phyloP scores from a whole-genome alignment of 2,113 vertebrate species.

The Hirundichthys speculiger region DNA sequence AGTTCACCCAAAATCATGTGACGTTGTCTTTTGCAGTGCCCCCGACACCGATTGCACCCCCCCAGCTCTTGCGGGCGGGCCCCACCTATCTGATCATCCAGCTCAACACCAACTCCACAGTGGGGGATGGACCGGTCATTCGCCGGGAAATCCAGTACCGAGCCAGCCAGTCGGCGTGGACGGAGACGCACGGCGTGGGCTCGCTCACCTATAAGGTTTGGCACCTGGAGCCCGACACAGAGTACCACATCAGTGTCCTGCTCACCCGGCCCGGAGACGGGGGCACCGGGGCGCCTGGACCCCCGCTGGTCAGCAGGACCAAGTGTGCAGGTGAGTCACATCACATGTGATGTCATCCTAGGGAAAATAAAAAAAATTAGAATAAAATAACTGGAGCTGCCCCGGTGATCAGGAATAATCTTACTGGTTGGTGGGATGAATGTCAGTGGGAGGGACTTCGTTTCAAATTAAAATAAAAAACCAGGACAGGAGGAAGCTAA shows the following conservation, averaged over 20 bases:
- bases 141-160: slow-evolving; percentile 95
- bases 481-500: not conserved
- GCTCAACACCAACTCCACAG: slow-evolving; percentile 95
- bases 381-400: no score
- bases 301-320: slow-evolving; percentile 92
- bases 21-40: slow-evolving; percentile 81
- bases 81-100: slow-evolving; percentile 96
- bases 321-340: slow-evolving; percentile 91
- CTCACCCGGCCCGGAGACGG: slow-evolving; percentile 94
- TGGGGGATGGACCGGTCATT: slow-evolving; percentile 93
- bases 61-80: slow-evolving; percentile 91
- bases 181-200: slow-evolving; percentile 90
- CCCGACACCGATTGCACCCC: slow-evolving; percentile 91
- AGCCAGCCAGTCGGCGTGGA: slow-evolving; percentile 90
- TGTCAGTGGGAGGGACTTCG: not conserved
- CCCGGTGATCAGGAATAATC: not conserved
- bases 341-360: not conserved
- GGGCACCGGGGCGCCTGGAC: slow-evolving; percentile 90
- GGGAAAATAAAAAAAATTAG: no score
- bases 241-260: slow-evolving; percentile 94
- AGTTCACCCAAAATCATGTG: not conserved
- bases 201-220: slow-evolving; percentile 95
- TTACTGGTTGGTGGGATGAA: not conserved
- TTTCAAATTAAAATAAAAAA: not conserved
- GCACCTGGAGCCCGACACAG: slow-evolving; percentile 95